Conservation (phyloP, 2,797 vertebrate species). For the Chelon auratus region DNA sequence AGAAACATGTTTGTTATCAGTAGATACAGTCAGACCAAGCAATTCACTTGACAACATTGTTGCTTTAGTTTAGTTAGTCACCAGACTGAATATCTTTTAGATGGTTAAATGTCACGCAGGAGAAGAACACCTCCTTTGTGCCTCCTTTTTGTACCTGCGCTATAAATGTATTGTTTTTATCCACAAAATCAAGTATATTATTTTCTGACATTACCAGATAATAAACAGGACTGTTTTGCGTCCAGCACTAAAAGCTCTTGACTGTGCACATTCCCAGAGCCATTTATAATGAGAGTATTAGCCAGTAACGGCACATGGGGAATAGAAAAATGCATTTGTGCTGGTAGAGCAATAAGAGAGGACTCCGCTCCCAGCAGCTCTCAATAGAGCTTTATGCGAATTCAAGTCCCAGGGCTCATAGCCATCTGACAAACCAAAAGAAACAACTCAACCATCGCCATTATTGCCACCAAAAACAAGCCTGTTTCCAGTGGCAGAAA, state of each 20-base stretch:
- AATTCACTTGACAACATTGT: neutral
- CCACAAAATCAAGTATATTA: slow-evolving; percentile 30
- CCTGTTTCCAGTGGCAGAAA: slow-evolving; percentile 42
- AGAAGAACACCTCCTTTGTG: neutral
- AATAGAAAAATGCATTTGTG: slow-evolving; percentile 73
- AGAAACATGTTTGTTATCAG: neutral
- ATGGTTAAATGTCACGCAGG: neutral
- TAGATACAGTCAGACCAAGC: neutral
- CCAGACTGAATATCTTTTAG: slow-evolving; percentile 7
- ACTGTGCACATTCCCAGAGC: slow-evolving; percentile 70
- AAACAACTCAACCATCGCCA: slow-evolving; percentile 43
- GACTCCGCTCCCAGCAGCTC: slow-evolving; percentile 70
- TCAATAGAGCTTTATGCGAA: slow-evolving; percentile 71
- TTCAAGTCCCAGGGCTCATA: slow-evolving; percentile 67
- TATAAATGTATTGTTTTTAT: slow-evolving; percentile 28
- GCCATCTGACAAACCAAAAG: slow-evolving; percentile 56
- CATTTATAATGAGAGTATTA: slow-evolving; percentile 78
- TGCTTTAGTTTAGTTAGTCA: neutral
- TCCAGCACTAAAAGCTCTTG: slow-evolving; percentile 68
- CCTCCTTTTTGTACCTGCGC: neutral
- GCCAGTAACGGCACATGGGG: slow-evolving; percentile 68
- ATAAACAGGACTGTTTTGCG: slow-evolving; percentile 54
- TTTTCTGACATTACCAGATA: slow-evolving; percentile 40
- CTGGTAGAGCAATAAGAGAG: slow-evolving; percentile 69
- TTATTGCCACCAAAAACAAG: slow-evolving; percentile 59